A percentile compares a stretch with the other conserved stretches of the same genome.
Conservation (phyloP, 2,888 invertebrate genomes). For the Rutpela maculata region DNA sequence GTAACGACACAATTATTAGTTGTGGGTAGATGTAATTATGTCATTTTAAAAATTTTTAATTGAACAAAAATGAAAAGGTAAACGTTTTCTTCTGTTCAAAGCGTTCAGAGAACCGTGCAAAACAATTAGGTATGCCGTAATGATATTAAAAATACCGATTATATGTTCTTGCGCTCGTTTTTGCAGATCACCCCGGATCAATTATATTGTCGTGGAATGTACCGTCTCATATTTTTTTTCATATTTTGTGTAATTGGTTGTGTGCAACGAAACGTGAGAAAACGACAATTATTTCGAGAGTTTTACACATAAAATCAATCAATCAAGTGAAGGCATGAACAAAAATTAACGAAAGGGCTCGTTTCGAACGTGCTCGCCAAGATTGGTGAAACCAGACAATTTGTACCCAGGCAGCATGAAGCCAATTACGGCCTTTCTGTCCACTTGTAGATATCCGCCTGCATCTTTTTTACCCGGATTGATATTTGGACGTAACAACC, state of each 20-base stretch:
- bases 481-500: constrained; percentile 69
- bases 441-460: constrained; percentile 25
- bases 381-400: constrained; percentile 65
- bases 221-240: constrained; percentile 44
- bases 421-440: constrained; percentile 52
- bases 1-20: no score
- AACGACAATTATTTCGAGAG: constrained; percentile 56
- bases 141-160: constrained; percentile 45
- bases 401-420: constrained; percentile 62
- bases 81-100: neutral
- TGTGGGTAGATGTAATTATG: no score
- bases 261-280: constrained; percentile 56
- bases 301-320: constrained; percentile 59
- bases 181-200: constrained; percentile 42
- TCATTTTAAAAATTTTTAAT: no score
- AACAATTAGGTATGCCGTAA: constrained; percentile 9
- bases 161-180: constrained; percentile 45
- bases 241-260: constrained; percentile 54
- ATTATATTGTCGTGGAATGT: constrained; percentile 50
- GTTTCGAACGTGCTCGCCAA: constrained; percentile 53
- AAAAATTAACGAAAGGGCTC: constrained; percentile 51
- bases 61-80: no score
- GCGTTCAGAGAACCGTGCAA: neutral
- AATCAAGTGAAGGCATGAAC: constrained; percentile 58
- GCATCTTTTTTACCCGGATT: constrained; percentile 53